Base-by-base conservation (phyloP, 2,797 vertebrate genomes). In the Tinamus major region DNA sequence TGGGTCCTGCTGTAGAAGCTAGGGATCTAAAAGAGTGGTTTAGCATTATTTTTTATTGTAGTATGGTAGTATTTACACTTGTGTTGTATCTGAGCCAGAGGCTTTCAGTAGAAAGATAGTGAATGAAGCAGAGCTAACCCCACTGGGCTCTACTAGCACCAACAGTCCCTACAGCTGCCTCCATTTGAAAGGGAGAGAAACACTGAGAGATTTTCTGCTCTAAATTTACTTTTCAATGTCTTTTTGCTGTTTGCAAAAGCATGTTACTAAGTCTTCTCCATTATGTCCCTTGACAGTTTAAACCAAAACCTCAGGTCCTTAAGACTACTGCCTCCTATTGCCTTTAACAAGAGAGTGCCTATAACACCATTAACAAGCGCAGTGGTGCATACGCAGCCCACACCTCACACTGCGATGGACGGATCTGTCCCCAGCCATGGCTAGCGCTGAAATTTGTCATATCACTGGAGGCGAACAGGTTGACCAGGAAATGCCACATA, bases 301-400 rank as follows among this genome's bases (percentile, higher is more conserved):
- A 0, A 1, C 16, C 26, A 83, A 87, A 71, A 84, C 68, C 41
- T 75, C 37, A 29, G 11, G 37, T 31, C 41, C 19, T 68, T 56
- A 46, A 56, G 20, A 9, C 23, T 51, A 29, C n/a, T 1, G 8
- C 89, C 20, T 18, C 70, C 76, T 53, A 21, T 29, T 61, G 26
- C 53, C 33, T 74, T 27, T 27, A 58, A 44, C 39, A 0, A 46
- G 61, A 24, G 82, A 77, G 8, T 42, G 21, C 8, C 26, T 58
- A n/a, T 61, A 55, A 7, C 21, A n/a, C 5, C 5, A 39, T 46
- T 37, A 68, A 37, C 20, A 61, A 75, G 58, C 0, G 1, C 13
- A 53, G 12, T 10, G 24, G 19, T 68, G 37, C 13, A 23, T 18
- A 9, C 14, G 56, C 0, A 0, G n/a, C 81, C 61, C 33, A n/a